Percentiles rank a stretch among this genome's conserved stretches.
These are phyloP conservation scores for Sparidentex hasta DNA, from an alignment of 2,797 vertebrate genomes.

Conservation along the genomic window DNA sequence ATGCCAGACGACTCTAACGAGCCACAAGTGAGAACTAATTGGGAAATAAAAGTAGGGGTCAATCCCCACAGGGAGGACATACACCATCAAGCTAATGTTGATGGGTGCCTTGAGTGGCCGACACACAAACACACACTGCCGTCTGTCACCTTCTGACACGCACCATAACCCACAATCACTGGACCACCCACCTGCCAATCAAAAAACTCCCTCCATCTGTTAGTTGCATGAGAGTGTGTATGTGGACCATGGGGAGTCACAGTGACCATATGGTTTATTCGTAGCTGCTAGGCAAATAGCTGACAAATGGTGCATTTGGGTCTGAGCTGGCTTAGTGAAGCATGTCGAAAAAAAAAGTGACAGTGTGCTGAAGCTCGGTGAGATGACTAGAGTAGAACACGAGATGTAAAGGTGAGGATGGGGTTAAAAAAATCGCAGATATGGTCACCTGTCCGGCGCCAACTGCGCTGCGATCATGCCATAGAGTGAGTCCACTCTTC, in stretches of 20 bases:
- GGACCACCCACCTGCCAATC: conserved; percentile 63
- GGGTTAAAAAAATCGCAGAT: conserved; percentile 11
- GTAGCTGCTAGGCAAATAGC: conserved; percentile 47
- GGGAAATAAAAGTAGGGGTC: conserved; percentile 58
- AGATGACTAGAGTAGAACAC: conserved; percentile 5
- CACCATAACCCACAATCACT: conserved; percentile 43
- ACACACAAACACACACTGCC: background rate
- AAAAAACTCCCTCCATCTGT: conserved; percentile 50
- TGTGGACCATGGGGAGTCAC: conserved; percentile 11
- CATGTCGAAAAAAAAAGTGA: conserved; percentile 16
- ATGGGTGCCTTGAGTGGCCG: conserved; percentile 28
- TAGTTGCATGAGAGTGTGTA: conserved; percentile 26
- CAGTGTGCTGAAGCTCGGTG: background rate
- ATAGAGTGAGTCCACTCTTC: conserved; percentile 3
- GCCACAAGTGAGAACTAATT: conserved; percentile 51
- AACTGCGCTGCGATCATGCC: conserved; percentile 28
- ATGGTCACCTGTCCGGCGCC: conserved; percentile 5
- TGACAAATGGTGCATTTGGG: conserved; percentile 41
- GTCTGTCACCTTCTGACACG: conserved; percentile 63
- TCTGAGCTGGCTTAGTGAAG: conserved; percentile 21
- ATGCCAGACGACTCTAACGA: conserved; percentile 23
- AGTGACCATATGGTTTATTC: conserved; percentile 45
- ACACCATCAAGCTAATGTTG: conserved; percentile 45
- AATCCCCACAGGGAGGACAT: conserved; percentile 42
- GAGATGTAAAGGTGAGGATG: conserved; percentile 1